Base-by-base conservation (phyloP, 2,888 invertebrate species). In the Zaprionus obscuricornis region DNA sequence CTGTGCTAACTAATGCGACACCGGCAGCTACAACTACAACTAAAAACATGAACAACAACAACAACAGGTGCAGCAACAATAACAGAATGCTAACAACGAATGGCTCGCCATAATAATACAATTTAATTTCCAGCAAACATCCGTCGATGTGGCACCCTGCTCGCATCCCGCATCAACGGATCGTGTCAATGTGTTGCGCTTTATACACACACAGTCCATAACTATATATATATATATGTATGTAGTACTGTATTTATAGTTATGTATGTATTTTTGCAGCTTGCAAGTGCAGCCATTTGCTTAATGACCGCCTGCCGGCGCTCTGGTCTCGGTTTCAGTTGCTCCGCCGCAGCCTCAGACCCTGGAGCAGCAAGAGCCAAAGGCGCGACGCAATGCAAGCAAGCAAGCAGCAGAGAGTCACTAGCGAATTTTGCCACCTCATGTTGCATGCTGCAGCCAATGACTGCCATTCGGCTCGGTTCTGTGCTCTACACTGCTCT, bases 31-130 rank as follows among this genome's bases (percentile, higher is more conserved):
- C n/a, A 70, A 51, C 73, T 36, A 56, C 60, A 75, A n/a, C n/a
- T n/a, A n/a, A n/a, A n/a, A n/a, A n/a, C n/a, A n/a, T n/a, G n/a
- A n/a, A n/a, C n/a, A n/a, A 64, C 79, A 64, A 65, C 59, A 54
- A 27, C 27, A 27, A 27, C 43, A 62, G 43, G 57, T 16, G 47
- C 54, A 65, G 45, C 56, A 50, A 51, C 59, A 50, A 31, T 5
- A 13, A 13, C 13, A 8, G 13, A 64, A 64, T 56, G 51, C 67
- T 34, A 60, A 73, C 83, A 75, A 74, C 83, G 83, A 79, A 85
- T 84, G 85, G 81, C 86, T 81, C 79, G 86, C 82, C 82, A 81
- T 81, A 81, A 86, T 84, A 81, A 81, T 85, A 84, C 85, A 85
- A 81, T 81, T 81, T 86, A 81, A 81, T 81, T 81, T 81, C 82